These are phyloP conservation scores for Antennarius maculatus DNA, from an alignment of 2,797 vertebrate species.

Conservation along the genomic window DNA sequence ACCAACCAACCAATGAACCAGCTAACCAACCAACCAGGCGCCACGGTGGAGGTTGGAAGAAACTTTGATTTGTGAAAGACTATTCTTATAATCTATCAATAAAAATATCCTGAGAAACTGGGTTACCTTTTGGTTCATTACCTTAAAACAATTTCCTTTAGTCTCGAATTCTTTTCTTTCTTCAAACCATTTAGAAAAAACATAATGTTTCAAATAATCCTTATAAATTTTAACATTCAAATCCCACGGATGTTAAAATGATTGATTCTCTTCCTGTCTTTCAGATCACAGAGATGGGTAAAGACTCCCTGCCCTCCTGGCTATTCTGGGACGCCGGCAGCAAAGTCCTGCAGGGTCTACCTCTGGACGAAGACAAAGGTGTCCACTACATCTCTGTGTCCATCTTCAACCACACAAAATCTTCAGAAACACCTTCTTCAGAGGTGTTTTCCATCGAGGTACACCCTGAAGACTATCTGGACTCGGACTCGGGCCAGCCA, in stretches of 20 bases:
- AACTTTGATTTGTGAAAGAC: not conserved
- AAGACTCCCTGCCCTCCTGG: conserved; percentile 90
- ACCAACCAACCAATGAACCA: no score
- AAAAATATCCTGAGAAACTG: no score
- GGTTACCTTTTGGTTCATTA: not conserved
- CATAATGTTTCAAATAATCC: no score
- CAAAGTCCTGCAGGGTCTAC: conserved; percentile 88
- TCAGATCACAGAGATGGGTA: conserved; percentile 90
- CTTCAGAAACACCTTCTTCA: conserved; percentile 59
- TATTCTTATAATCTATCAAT: not conserved
- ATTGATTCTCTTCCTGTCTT: not conserved
- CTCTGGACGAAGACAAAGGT: conserved; percentile 92
- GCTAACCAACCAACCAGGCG: no score
- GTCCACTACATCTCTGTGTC: conserved; percentile 92
- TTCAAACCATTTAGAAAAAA: not conserved
- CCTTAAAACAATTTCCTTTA: not conserved
- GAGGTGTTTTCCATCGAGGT: conserved; percentile 95
- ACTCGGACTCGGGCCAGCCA: conserved; percentile 81
- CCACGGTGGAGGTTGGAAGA: no score
- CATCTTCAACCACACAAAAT: conserved; percentile 81
- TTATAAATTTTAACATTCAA: no score
- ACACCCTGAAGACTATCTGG: conserved; percentile 90
- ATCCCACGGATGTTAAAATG: no score
- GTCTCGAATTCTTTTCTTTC: no score
- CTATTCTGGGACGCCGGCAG: conserved; percentile 88